phyloP scores from a whole-genome alignment of 1,140 invertebrate genomes.

The Caenorhabditis inopinata region DNA sequence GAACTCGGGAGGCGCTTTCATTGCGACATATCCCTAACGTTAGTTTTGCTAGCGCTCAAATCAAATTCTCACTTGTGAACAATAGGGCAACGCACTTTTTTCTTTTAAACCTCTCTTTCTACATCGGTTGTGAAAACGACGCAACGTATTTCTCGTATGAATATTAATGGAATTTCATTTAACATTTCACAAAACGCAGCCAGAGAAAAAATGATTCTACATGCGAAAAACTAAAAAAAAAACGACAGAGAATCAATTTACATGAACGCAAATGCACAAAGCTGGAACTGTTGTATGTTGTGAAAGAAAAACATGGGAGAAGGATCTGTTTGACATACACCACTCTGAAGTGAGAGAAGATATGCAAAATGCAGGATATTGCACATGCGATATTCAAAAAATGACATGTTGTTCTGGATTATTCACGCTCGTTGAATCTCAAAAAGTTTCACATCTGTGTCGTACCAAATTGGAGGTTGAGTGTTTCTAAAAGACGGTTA shows the following conservation, averaged over 20 bases:
- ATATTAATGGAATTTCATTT: conserved; percentile 5
- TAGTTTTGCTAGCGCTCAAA: background rate
- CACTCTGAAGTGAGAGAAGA: conserved; percentile 2
- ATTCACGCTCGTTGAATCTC: conserved; percentile 77
- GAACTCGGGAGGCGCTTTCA: background rate
- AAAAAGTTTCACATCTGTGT: conserved; percentile 96
- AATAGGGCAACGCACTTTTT: conserved; percentile 20
- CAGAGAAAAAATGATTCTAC: background rate
- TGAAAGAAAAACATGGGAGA: background rate
- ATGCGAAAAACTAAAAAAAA: background rate
- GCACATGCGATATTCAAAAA: conserved; percentile 14
- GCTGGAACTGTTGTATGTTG: background rate
- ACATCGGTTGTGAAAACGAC: background rate
- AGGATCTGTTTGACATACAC: background rate
- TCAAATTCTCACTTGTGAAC: background rate
- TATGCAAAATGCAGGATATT: conserved; percentile 2
- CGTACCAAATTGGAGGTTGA: conserved; percentile 98
- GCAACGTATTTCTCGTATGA: background rate
- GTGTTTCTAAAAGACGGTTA: conserved; percentile 77
- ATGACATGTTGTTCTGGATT: conserved; percentile 17
- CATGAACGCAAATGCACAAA: conserved; percentile 25
- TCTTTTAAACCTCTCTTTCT: background rate
- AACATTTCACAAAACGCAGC: background rate
- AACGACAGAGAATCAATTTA: conserved; percentile 22
- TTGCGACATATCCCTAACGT: background rate